Evolutionary conservation across 53 echinoderm and acorn worm species (phyloP).

Genomic region (Echinometra lucunter): DNA sequence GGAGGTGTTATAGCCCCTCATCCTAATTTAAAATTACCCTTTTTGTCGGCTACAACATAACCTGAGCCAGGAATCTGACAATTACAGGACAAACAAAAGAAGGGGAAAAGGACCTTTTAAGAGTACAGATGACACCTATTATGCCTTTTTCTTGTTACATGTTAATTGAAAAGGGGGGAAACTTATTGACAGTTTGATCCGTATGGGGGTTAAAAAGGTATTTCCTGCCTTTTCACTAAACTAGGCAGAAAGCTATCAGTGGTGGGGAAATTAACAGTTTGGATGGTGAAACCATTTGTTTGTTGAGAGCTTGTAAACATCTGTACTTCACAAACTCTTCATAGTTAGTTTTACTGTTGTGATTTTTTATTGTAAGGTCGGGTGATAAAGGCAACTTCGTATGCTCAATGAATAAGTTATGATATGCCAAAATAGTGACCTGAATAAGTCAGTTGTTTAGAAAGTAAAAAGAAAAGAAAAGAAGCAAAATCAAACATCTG

Average conservation of each 20-base stretch:
- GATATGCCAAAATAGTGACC: no score
- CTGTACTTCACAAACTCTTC: background rate
- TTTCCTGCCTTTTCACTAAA: background rate
- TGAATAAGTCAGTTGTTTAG: no score
- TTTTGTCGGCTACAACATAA: conserved; percentile 14
- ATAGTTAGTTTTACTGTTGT: background rate
- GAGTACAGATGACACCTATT: conserved; percentile 50
- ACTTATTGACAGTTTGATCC: conserved; percentile 34
- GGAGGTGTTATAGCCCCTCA: background rate
- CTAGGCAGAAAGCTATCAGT: background rate
- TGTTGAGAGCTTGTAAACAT: background rate
- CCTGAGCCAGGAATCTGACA: conserved; percentile 19
- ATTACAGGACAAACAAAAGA: conserved; percentile 27
- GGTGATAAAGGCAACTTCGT: no score
- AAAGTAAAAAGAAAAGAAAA: no score
- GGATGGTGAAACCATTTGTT: background rate
- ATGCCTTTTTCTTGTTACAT: conserved; percentile 35
- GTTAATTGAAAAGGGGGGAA: conserved; percentile 57
- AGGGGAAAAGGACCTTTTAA: conserved; percentile 4
- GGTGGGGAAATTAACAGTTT: background rate
- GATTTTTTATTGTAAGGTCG: no score
- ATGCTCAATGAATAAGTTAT: no score
- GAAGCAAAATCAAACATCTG: no score
- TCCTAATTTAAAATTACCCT: background rate
- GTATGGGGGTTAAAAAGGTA: conserved; percentile 42